Evolutionary conservation across 1,140 invertebrate species (phyloP), one percentile per base, ranked within the genome.

Genomic region (Brachionus koreanus): DNA sequence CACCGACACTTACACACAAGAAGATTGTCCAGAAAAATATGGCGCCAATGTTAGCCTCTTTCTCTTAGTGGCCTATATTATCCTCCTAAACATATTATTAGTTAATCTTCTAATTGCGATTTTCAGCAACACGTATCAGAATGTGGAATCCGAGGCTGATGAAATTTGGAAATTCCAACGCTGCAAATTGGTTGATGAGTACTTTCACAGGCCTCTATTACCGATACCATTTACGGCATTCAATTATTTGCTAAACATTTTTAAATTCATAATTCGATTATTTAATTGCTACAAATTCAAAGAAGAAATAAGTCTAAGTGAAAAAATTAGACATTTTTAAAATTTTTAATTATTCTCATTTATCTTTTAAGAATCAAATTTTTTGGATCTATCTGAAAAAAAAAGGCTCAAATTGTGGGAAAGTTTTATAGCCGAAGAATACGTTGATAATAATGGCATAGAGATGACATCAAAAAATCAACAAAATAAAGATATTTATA

Each of bases 61-160:
- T 65, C 93, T 94, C 33, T 98, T 98, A 96, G 94, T 94, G 35
- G 91, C 95, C 83, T 98, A 97, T 88, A 92, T 98, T 57, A 91
- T 98, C 83, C 92, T 98, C 84, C 95, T 96, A 61, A 98, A 98
- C 88, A 97, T 99, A 85, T 90, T 99, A 29, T 91, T 98, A 81
- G 95, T 99, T 86, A 98, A 98, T 89, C 91, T 99, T 13, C 92
- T 98, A 61, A 98, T 98, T 85, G 96, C 96, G n/a, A 95, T 97
- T 61, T 98, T 98, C 91, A 98, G 86, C 29, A 84, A 86, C 65
- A 86, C 87, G 4, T 87, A 86, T 83, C 84, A 85, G 5, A 83
- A 85, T 82, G 85, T 87, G 2, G 85, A 87, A 29, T 83, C 86
- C 3, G 86, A 87, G 57, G 85, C 86, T 7, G 84, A 86, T 83